Evolutionary conservation across 1,140 invertebrate genomes (phyloP).

Genomic region (Hermatobates lingyangjiaoensis): DNA sequence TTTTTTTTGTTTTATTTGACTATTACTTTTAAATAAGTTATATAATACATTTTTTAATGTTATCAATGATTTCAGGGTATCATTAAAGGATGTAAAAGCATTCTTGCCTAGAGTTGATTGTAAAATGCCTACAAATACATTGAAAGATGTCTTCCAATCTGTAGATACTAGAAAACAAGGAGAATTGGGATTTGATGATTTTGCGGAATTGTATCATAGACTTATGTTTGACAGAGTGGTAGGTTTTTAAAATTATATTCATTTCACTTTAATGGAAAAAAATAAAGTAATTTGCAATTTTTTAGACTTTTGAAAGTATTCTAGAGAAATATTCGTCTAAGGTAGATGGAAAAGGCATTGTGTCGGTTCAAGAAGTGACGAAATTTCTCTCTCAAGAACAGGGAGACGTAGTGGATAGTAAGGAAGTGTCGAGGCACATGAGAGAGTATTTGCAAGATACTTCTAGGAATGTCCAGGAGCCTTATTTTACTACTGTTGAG

Average conservation of each 20-base stretch:
- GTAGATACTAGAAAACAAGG: slow-evolving; percentile 55
- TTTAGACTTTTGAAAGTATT: slow-evolving; percentile 35
- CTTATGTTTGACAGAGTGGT: slow-evolving; percentile 61
- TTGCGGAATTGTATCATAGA: slow-evolving; percentile 67
- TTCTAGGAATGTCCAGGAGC: slow-evolving; percentile 58
- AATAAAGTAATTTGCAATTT: slow-evolving; percentile 9
- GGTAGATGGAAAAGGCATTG: slow-evolving; percentile 30
- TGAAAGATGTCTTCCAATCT: slow-evolving; percentile 67
- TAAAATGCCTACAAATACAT: slow-evolving; percentile 69
- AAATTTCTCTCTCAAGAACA: slow-evolving; percentile 63
- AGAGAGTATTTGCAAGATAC: slow-evolving; percentile 58
- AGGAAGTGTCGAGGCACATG: slow-evolving; percentile 46
- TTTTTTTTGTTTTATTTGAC: too few relatives aligned
- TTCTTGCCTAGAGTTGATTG: slow-evolving; percentile 79
- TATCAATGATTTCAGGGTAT: slow-evolving; percentile 49
- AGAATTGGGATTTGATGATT: slow-evolving; percentile 83
- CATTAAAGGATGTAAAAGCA: slow-evolving; percentile 75
- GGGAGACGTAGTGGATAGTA: slow-evolving; percentile 44
- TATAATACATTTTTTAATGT: too few relatives aligned
- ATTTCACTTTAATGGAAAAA: neutral
- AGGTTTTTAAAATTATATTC: slow-evolving; percentile 21
- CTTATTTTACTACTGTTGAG: slow-evolving; percentile 58
- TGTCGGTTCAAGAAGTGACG: slow-evolving; percentile 61
- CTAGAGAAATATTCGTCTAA: slow-evolving; percentile 38
- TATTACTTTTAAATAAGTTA: too few relatives aligned